Conservation (phyloP, 2,888 invertebrate species). For the Ctenicera cuprea region DNA sequence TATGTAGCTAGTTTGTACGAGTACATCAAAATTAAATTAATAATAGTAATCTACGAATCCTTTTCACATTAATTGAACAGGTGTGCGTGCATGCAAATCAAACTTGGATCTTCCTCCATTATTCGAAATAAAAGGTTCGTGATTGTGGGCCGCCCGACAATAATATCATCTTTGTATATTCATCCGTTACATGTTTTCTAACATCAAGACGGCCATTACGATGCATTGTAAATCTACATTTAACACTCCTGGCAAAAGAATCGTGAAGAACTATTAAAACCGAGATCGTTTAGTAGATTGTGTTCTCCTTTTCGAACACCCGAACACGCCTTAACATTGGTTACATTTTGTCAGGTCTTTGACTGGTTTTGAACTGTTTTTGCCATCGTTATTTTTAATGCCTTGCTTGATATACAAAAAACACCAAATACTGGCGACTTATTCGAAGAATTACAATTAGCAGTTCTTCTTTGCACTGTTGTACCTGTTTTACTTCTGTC, state of each 20-base stretch:
- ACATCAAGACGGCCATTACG: background rate
- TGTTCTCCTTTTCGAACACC: conserved; percentile 24
- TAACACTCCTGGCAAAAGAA: conserved; percentile 12
- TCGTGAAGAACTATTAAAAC: conserved; percentile 8
- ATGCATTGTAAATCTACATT: conserved; percentile 28
- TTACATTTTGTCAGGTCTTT: conserved; percentile 39
- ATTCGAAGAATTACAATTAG: conserved; percentile 12
- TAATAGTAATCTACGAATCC: no score
- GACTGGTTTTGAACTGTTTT: conserved; percentile 35
- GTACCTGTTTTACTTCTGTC: background rate
- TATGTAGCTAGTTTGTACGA: no score
- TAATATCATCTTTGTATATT: conserved; percentile 7
- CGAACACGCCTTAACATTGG: conserved; percentile 27
- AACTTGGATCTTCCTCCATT: no score
- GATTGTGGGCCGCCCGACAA: background rate
- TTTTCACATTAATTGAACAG: no score
- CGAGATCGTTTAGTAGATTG: conserved; percentile 12
- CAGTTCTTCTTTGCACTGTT: background rate
- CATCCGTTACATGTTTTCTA: conserved; percentile 5
- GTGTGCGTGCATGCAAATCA: no score
- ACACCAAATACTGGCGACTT: conserved; percentile 10
- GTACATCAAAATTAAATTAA: no score
- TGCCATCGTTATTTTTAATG: conserved; percentile 37
- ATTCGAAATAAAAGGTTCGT: no score
- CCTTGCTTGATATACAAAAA: conserved; percentile 9